Evolutionary conservation across 2,888 invertebrate species (phyloP), one percentile per base, ranked within the genome.

Genomic region (Platynereis dumerilii): DNA sequence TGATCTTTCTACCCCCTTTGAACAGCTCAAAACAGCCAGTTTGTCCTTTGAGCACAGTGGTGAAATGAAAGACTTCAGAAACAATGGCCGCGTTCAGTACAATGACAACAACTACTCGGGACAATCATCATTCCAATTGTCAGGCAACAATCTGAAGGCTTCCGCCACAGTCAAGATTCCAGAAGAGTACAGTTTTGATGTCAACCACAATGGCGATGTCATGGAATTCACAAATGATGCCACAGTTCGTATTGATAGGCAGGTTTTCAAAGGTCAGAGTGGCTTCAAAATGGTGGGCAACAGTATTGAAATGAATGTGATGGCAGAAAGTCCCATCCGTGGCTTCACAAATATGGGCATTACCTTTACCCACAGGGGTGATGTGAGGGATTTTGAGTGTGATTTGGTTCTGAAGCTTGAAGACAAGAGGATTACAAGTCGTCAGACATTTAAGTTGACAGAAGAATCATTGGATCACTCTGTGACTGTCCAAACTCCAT

Each of bases 401-500:
- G 34, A 34, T 34, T 12, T 34, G 5, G 34, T 34, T 7, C 34
- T 34, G 34, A 34, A 34, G 34, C 12, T 34, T 5, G 34, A 34
- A 12, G 34, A 34, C 5, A 34, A 34, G 34, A 34, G 7, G 34
- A 34, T 34, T 12, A 34, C 34, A 7, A 12, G 34, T 12, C 5
- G 34, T 7, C 34, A 34, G 34, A 34, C 34, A 7, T 34, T 34
- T 12, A 34, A 34, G 34, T 34, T 34, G 5, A 7, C 34, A 7
- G 34, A 34, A 12, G 34, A 34, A 34, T 34, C 34, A 34, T 7
- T 34, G 34, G 34, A 34, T 5, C 34, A 34, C 34, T 34, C 34
- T 12, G 12, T 34, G 7, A 34, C 34, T 34, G 12, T 34, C 34
- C 34, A 34, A n/a, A 71, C 62, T 44, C 71, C 71, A 5, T 67